Evolutionary conservation across 2,113 vertebrate genomes (phyloP).

Genomic region (Takifugu bimaculatus): DNA sequence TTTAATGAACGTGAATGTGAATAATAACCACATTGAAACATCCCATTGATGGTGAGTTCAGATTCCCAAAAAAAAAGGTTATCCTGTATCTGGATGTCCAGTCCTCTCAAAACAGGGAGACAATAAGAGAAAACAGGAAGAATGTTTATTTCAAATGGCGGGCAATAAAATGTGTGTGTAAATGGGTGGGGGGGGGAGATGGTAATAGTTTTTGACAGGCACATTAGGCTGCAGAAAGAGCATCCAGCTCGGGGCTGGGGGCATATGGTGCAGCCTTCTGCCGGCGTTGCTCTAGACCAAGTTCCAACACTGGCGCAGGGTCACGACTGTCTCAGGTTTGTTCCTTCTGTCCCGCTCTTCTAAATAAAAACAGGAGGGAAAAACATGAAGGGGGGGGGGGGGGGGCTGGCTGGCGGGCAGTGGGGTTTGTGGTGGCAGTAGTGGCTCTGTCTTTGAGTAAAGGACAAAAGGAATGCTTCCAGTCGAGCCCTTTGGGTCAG

Average conservation of each 20-base stretch:
- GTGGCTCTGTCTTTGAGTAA: slow-evolving; percentile 43
- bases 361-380: slow-evolving; percentile 72
- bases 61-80: background rate
- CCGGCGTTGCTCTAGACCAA: slow-evolving; percentile 81
- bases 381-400: slow-evolving; percentile 17
- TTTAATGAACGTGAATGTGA: too few species aligned
- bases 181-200: slow-evolving; percentile 78
- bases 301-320: slow-evolving; percentile 76
- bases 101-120: slow-evolving; percentile 31
- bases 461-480: slow-evolving; percentile 51
- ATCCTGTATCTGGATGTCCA: slow-evolving; percentile 27
- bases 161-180: slow-evolving; percentile 45
- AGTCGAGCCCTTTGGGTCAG: slow-evolving; percentile 47
- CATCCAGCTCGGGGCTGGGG: slow-evolving; percentile 85
- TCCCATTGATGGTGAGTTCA: too few species aligned
- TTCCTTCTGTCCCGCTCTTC: slow-evolving; percentile 67
- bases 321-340: slow-evolving; percentile 78
- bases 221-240: slow-evolving; percentile 94
- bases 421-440: slow-evolving; percentile 37
- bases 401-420: slow-evolving; percentile 25
- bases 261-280: slow-evolving; percentile 92
- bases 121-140: slow-evolving; percentile 3
- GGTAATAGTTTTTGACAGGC: slow-evolving; percentile 92
- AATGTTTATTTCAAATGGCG: slow-evolving; percentile 70
- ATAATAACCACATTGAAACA: too few species aligned